Percentiles rank a stretch among this genome's conserved stretches.
These are phyloP conservation scores for Anas platyrhynchos DNA, from an alignment of 2,113 vertebrate species.

Conservation along the genomic window DNA sequence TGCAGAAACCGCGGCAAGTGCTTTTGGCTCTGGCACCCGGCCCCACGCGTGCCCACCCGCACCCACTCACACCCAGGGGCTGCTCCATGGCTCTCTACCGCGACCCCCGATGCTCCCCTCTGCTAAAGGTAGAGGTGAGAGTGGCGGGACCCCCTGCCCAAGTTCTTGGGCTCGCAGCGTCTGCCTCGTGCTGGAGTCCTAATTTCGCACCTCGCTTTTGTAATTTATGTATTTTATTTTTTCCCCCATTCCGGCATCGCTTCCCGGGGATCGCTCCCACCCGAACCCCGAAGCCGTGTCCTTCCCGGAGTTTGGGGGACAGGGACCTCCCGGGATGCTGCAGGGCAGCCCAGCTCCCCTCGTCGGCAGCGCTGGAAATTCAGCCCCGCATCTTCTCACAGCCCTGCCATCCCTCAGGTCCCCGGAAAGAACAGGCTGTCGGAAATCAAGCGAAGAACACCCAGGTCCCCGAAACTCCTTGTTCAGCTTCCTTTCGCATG, in stretches of 20 bases:
- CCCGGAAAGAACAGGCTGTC: background rate
- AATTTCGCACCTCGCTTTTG: background rate
- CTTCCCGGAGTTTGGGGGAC: too few species aligned
- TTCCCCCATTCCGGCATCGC: accelerated
- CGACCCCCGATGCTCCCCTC: background rate
- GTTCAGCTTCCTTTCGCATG: background rate
- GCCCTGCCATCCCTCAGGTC: background rate
- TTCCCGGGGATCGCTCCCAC: accelerated
- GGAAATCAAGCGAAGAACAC: background rate
- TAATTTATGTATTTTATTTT: too few species aligned
- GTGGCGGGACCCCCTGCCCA: accelerated
- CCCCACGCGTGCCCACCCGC: background rate
- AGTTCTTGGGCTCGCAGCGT: accelerated
- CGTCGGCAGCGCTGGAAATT: background rate
- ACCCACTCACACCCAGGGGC: background rate
- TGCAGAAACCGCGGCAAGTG: background rate
- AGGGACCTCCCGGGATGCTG: too few species aligned
- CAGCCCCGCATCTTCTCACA: accelerated
- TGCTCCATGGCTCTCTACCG: background rate
- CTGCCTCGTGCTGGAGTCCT: background rate
- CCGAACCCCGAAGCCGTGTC: accelerated
- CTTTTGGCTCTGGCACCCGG: background rate
- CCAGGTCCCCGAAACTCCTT: background rate
- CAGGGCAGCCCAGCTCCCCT: background rate
- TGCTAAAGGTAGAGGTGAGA: accelerated